phyloP scores from a whole-genome alignment of 2,797 vertebrate genomes.

The Enteromius trimaculatus region DNA sequence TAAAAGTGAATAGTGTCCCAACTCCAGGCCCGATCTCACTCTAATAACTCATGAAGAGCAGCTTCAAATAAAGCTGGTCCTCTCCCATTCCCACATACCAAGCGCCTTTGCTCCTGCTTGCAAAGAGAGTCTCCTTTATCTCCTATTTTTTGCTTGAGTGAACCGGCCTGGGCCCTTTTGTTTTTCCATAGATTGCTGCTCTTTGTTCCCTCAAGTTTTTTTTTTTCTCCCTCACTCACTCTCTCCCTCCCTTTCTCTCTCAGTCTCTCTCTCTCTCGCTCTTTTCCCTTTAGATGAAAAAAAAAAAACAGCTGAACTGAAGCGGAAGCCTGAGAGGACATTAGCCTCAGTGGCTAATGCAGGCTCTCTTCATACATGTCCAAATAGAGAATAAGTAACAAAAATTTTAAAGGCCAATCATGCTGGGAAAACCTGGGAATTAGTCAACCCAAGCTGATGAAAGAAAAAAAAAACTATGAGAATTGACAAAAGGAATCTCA shows the following conservation, averaged over 20 bases:
- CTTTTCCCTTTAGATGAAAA: conserved; percentile 57
- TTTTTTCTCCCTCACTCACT: conserved; percentile 63
- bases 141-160: conserved; percentile 91
- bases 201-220: conserved; percentile 85
- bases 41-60: conserved; percentile 84
- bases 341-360: conserved; percentile 59
- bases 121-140: conserved; percentile 93
- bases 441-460: background rate
- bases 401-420: background rate
- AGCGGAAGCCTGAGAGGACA: conserved; percentile 70
- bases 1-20: conserved; percentile 67
- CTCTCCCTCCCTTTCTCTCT: conserved; percentile 39
- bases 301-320: conserved; percentile 73
- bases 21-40: conserved; percentile 68
- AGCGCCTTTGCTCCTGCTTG: conserved; percentile 82
- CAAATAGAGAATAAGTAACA: conserved; percentile 68
- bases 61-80: conserved; percentile 76
- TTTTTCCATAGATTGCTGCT: conserved; percentile 92
- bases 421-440: background rate
- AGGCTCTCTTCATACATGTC: conserved; percentile 61
- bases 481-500: background rate
- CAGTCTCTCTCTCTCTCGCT: conserved; percentile 51
- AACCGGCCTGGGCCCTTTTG: conserved; percentile 87
- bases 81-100: conserved; percentile 90
- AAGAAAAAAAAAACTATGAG: conserved; percentile 13